These are phyloP conservation scores for Folsomia candida DNA, from an alignment of 2,888 invertebrate genomes.

Conservation along the genomic window DNA sequence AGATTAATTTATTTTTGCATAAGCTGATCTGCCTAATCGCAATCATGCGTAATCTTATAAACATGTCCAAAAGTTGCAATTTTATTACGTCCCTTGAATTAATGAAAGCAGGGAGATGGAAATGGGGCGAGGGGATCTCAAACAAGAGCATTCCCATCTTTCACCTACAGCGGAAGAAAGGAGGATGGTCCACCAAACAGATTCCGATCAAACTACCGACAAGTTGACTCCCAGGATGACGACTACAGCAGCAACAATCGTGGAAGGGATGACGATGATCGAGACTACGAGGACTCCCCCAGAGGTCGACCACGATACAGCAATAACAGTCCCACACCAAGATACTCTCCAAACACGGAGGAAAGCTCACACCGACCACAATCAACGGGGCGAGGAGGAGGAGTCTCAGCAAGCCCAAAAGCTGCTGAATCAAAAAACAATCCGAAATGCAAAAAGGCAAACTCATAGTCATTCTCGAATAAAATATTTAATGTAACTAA, in stretches of 20 bases:
- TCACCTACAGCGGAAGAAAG: conserved; percentile 46
- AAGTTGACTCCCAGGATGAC: conserved; percentile 44
- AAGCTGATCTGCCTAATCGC: background rate
- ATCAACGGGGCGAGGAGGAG: conserved; percentile 23
- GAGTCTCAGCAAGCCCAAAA: conserved; percentile 18
- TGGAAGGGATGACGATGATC: conserved; percentile 4
- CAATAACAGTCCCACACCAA: conserved; percentile 11
- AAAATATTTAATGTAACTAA: background rate
- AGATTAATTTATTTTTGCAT: too few species aligned
- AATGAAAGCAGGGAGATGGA: too few species aligned
- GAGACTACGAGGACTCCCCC: conserved; percentile 18
- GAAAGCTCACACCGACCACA: conserved; percentile 45
- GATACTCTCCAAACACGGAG: conserved; percentile 40
- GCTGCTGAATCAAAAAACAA: conserved; percentile 46
- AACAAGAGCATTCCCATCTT: conserved; percentile 46
- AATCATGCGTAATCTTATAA: background rate
- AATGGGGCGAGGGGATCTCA: conserved; percentile 49
- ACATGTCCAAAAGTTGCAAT: background rate
- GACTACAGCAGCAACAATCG: conserved; percentile 28
- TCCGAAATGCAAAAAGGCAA: conserved; percentile 51
- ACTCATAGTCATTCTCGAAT: background rate
- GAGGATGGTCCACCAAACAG: conserved; percentile 35
- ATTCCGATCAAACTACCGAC: conserved; percentile 46
- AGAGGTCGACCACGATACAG: conserved; percentile 11
- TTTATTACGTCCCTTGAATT: background rate